phyloP scores from a whole-genome alignment of 1,140 invertebrate species.

The Brachionus manjavacas region DNA sequence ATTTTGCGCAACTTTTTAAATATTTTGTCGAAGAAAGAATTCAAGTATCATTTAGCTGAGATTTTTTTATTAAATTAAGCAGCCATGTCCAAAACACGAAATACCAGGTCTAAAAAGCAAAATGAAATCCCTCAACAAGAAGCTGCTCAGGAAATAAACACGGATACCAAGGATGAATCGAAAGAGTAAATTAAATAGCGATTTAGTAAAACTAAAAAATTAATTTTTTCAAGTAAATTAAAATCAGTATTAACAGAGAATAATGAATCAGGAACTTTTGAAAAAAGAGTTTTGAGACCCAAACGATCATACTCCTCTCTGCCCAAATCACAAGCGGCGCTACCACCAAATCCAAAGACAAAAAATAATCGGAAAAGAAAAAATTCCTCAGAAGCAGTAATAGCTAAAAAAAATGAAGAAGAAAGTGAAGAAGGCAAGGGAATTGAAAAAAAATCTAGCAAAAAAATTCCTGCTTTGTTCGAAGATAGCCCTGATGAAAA shows the following conservation, averaged over 20 bases:
- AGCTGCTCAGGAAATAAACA: not conserved
- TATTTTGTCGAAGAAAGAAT: not conserved
- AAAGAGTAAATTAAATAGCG: not conserved
- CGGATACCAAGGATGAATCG: not conserved
- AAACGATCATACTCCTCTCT: not conserved
- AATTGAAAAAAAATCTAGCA: not conserved
- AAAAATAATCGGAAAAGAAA: not conserved
- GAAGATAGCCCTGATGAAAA: constrained; percentile 26
- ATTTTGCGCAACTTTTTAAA: not conserved
- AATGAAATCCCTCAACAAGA: not conserved
- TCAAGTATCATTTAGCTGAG: not conserved
- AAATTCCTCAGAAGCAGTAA: not conserved
- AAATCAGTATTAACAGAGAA: not conserved
- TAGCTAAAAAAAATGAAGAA: not conserved
- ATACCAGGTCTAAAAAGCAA: not conserved
- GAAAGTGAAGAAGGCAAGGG: not conserved
- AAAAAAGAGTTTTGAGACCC: constrained; percentile 13
- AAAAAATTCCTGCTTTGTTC: constrained; percentile 8
- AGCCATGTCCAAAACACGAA: not conserved
- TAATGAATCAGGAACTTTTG: not conserved
- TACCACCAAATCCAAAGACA: not conserved
- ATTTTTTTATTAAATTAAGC: not conserved
- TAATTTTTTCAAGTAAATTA: not conserved
- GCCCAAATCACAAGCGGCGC: not conserved
- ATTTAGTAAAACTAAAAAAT: not conserved